A percentile compares a stretch with the other conserved stretches of the same genome.
Evolutionary conservation across 2,113 vertebrate species (phyloP).

Genomic region (Dasyurus viverrinus): DNA sequence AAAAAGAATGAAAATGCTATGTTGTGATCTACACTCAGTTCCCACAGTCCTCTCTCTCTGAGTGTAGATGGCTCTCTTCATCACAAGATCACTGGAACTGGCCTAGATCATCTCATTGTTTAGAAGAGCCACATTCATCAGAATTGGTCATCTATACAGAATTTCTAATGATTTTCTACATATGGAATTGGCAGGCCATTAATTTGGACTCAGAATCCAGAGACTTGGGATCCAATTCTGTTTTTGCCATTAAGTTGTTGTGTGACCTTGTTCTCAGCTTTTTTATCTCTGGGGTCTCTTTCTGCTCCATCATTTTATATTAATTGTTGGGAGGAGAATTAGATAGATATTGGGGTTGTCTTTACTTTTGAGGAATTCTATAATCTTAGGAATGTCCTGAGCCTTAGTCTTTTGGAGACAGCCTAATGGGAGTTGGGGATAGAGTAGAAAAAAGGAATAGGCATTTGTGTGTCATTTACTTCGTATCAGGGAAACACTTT

Average conservation of each 20-base stretch:
- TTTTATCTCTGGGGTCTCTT: neutral
- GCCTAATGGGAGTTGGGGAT: neutral
- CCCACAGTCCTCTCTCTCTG: too few species aligned
- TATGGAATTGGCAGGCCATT: neutral
- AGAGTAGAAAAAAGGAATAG: neutral
- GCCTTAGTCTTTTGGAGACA: neutral
- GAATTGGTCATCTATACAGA: neutral
- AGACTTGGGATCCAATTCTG: neutral
- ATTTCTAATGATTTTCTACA: neutral
- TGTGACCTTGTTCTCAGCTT: neutral
- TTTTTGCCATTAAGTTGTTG: neutral
- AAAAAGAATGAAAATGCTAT: too few species aligned
- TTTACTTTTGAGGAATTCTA: neutral
- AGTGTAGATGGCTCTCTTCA: too few species aligned
- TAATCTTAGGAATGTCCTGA: neutral
- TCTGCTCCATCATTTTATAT: neutral
- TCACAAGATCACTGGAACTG: too few species aligned
- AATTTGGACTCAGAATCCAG: neutral
- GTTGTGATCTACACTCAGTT: too few species aligned
- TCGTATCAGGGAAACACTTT: neutral
- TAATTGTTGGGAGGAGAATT: neutral
- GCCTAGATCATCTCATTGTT: too few species aligned
- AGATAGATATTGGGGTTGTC: neutral
- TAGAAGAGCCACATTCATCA: too few species aligned
- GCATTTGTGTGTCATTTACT: neutral